Evolutionary conservation across 92 coral and sea anemone species (phyloP), one percentile per base, ranked within the genome.

Genomic region (Parazoanthus swiftii): DNA sequence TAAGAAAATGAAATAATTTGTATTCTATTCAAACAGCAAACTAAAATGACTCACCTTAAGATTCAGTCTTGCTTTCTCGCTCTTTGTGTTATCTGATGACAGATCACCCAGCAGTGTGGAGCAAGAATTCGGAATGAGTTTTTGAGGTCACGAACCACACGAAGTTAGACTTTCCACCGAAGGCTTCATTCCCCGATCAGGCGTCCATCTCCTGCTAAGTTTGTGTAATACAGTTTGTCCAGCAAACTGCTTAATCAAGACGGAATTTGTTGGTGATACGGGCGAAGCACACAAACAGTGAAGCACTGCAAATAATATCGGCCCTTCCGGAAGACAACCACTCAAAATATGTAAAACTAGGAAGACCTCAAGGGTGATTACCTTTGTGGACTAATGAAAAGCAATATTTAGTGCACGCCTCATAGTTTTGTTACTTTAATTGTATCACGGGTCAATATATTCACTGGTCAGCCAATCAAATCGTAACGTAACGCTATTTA

Each of bases 401-500:
- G 79, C 87, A 84, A 84, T 84, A 72, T 84, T 54, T 58, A 73
- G 66, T 20, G 79, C 39, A 71, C 74, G 77, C 74, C 87, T 43
- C 43, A 68, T 42, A 70, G 86, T 78, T 11, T 46, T 42, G 86
- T 68, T 80, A 58, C 85, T 56, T 56, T 79, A 79, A 79, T 79
- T 46, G 67, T 80, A 36, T 35, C 58, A 36, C 36, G 29, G 65
- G 79, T 84, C 87, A 84, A 84, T 46, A 84, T 46, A 84, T 25
- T 84, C 56, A 36, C 15, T 26, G 68, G 65, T 70, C 78, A 84
- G 42, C 87, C 87, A 84, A 84, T 84, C 87, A 84, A 70, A 84
- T 71, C 26, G 11, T 48, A 76, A 71, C 23, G 48, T 67, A 38
- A 65, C 51, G 38, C 76, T 29, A 3, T 76, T 36, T 21, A 76